Evolutionary conservation across 2,797 vertebrate species (phyloP).

Genomic region (Crypturellus tataupa): DNA sequence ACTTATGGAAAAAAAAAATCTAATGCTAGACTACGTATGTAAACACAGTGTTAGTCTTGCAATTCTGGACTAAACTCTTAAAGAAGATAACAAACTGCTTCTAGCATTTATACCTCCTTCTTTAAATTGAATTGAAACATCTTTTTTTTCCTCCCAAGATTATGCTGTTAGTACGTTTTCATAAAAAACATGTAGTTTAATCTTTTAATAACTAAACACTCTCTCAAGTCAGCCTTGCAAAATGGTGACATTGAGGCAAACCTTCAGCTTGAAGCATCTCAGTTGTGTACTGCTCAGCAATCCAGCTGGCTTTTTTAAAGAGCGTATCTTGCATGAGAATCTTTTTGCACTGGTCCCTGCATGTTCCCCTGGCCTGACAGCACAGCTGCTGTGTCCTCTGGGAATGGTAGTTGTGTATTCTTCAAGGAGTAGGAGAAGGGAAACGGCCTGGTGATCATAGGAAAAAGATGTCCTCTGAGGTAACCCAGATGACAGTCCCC

Average conservation of each 20-base stretch:
- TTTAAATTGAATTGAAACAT: background rate
- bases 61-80: background rate
- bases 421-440: background rate
- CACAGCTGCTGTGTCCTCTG: background rate
- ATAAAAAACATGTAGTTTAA: background rate
- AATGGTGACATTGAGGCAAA: background rate
- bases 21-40: background rate
- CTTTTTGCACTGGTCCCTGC: background rate
- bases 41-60: background rate
- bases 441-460: background rate
- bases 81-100: background rate
- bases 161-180: background rate
- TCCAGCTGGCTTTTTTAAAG: background rate
- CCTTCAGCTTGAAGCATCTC: background rate
- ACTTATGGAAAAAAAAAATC: slow-evolving; percentile 2
- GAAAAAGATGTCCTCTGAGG: background rate
- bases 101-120: background rate
- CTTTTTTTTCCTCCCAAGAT: background rate
- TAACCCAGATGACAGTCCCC: background rate
- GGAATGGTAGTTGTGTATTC: rapidly evolving
- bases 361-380: background rate
- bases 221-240: background rate
- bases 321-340: background rate
- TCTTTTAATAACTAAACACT: background rate
- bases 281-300: background rate